Evolutionary conservation across 1,140 invertebrate genomes (phyloP).

Genomic region (Zaprionus gabonicus): DNA sequence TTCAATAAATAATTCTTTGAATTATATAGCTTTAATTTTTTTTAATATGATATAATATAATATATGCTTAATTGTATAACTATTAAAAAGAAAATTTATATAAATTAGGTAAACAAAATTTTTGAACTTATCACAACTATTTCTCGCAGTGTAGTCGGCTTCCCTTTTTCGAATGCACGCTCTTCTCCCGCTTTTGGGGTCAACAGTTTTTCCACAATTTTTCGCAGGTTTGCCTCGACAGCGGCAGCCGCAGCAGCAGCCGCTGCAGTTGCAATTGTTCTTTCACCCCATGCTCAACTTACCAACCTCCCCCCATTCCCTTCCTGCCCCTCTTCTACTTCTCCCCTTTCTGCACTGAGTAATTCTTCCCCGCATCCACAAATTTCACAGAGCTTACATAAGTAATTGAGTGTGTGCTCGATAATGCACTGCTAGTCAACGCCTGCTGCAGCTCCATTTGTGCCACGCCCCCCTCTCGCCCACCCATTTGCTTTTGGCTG

Average conservation of each 20-base stretch:
- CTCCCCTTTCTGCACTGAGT: neutral
- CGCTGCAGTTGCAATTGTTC: conserved; percentile 76
- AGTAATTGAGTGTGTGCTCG: conserved; percentile 82
- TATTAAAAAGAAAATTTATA: no score
- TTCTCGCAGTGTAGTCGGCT: conserved; percentile 6
- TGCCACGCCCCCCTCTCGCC: conserved; percentile 10
- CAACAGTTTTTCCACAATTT: conserved; percentile 67
- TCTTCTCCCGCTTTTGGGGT: conserved; percentile 60
- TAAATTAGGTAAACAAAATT: no score
- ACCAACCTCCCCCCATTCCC: neutral
- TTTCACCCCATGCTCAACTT: conserved; percentile 6
- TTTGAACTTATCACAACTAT: neutral
- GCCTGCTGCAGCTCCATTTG: conserved; percentile 4
- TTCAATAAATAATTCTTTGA: no score
- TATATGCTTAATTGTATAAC: no score
- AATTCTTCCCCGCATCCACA: neutral
- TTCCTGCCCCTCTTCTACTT: neutral
- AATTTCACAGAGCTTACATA: conserved; percentile 66
- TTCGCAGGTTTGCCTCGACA: conserved; percentile 58
- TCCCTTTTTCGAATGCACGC: conserved; percentile 18
- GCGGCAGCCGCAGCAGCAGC: conserved; percentile 36
- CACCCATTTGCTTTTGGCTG: conserved; percentile 50
- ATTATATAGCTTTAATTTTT: no score
- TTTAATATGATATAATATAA: no score
- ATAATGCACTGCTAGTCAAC: conserved; percentile 68